phyloP scores from a whole-genome alignment of 2,888 invertebrate species.

The Hartigia nigra region DNA sequence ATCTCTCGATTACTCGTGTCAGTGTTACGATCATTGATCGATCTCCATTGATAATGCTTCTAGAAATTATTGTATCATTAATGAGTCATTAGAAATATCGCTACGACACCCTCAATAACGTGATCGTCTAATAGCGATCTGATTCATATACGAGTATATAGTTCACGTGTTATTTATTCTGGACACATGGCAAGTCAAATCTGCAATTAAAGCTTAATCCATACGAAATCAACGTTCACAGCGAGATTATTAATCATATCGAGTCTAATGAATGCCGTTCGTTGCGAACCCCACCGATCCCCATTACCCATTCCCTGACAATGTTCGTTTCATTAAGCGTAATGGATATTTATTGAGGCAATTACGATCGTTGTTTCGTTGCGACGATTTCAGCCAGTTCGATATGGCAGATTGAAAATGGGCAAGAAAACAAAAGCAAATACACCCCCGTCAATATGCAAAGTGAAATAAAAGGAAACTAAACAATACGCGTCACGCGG shows the following conservation, averaged over 20 bases:
- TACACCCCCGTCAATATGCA: background rate
- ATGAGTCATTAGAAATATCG: background rate
- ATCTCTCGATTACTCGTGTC: background rate
- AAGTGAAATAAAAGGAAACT: background rate
- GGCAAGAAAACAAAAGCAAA: background rate
- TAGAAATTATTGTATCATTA: background rate
- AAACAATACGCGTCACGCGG: background rate
- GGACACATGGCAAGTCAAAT: background rate
- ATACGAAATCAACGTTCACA: background rate
- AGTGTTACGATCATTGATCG: background rate
- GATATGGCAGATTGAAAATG: background rate
- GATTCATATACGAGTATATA: no score
- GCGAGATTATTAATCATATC: background rate
- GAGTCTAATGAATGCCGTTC: background rate
- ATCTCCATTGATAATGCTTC: background rate
- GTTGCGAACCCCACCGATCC: background rate
- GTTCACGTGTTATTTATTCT: background rate
- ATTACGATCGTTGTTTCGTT: background rate
- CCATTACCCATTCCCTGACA: background rate
- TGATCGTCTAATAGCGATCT: background rate
- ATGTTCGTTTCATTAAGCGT: constrained; percentile 5
- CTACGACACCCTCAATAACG: background rate
- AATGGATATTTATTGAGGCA: constrained; percentile 2
- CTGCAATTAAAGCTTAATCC: background rate
- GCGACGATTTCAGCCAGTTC: background rate